A percentile compares a stretch with the other conserved stretches of the same genome.
Conservation (phyloP, 92 coral and sea anemone genomes). For the Plumapathes pennacea region DNA sequence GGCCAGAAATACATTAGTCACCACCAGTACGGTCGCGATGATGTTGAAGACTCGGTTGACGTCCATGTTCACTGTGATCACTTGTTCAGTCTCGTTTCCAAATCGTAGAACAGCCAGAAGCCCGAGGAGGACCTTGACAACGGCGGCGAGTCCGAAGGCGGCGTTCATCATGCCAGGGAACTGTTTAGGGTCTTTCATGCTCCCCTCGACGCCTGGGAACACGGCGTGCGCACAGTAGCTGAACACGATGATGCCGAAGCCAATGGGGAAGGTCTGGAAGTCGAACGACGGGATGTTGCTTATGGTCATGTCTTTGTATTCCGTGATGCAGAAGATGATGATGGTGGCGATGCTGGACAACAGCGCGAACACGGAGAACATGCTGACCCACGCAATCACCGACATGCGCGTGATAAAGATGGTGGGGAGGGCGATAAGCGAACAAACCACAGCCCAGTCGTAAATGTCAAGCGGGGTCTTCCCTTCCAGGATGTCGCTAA, state of each 20-base stretch:
- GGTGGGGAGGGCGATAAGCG: constrained; percentile 70
- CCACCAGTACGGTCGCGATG: constrained; percentile 68
- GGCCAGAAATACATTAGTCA: constrained; percentile 82
- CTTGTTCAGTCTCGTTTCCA: constrained; percentile 70
- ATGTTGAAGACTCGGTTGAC: constrained; percentile 64
- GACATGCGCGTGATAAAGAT: constrained; percentile 85
- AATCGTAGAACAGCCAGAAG: constrained; percentile 74
- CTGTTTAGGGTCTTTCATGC: constrained; percentile 81
- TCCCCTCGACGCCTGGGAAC: constrained; percentile 88
- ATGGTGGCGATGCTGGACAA: constrained; percentile 66
- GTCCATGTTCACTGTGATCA: constrained; percentile 77
- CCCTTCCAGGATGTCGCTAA: constrained; percentile 53
- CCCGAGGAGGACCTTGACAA: constrained; percentile 69
- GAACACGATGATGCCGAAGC: constrained; percentile 85
- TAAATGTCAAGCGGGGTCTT: constrained; percentile 66
- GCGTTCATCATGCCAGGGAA: constrained; percentile 81
- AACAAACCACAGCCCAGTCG: constrained; percentile 83
- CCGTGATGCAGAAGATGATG: constrained; percentile 70
- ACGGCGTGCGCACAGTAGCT: constrained; percentile 93
- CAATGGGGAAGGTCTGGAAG: constrained; percentile 67
- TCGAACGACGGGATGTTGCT: constrained; percentile 66
- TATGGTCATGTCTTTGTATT: constrained; percentile 57
- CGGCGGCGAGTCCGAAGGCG: constrained; percentile 71
- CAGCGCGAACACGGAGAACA: constrained; percentile 80
- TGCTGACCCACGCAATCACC: constrained; percentile 87